These are phyloP conservation scores for Alouatta palliata DNA, from an alignment of 2,113 vertebrate genomes.

Conservation along the genomic window DNA sequence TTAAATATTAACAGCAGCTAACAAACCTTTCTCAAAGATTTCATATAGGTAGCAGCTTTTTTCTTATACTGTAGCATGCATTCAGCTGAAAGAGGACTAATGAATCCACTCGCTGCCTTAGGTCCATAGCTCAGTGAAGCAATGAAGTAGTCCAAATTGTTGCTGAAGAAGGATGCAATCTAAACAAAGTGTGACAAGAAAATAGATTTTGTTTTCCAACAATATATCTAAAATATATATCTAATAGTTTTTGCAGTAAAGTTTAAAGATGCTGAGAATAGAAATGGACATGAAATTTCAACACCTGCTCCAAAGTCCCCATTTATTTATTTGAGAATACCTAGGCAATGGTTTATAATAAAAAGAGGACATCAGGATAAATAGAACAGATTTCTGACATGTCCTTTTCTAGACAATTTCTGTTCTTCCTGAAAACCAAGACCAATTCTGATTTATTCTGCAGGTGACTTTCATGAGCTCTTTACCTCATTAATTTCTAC, in stretches of 20 bases:
- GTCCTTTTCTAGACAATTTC: background rate
- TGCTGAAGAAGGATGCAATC: slow-evolving; percentile 97
- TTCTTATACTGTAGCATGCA: slow-evolving; percentile 96
- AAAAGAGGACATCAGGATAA: background rate
- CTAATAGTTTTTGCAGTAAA: slow-evolving; percentile 13
- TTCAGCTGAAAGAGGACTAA: slow-evolving; percentile 92
- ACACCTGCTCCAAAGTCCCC: background rate
- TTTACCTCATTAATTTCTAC: slow-evolving; percentile 26
- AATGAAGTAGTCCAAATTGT: slow-evolving; percentile 95
- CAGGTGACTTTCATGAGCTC: background rate
- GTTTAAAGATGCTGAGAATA: background rate
- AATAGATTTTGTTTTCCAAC: slow-evolving; percentile 44
- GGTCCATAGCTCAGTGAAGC: slow-evolving; percentile 90
- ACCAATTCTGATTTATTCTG: background rate
- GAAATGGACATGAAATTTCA: slow-evolving; percentile 54
- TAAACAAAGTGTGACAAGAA: slow-evolving; percentile 78
- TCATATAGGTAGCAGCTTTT: slow-evolving; percentile 91
- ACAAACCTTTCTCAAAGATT: slow-evolving; percentile 91
- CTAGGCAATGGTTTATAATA: background rate
- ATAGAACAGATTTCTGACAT: background rate
- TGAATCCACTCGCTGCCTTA: slow-evolving; percentile 84
- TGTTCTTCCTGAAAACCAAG: slow-evolving; percentile 44
- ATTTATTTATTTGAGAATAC: slow-evolving; percentile 20
- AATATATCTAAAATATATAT: background rate
- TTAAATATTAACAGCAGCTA: background rate